phyloP scores from a whole-genome alignment of 2,797 vertebrate species.

The Hypotaenidia okinawae region DNA sequence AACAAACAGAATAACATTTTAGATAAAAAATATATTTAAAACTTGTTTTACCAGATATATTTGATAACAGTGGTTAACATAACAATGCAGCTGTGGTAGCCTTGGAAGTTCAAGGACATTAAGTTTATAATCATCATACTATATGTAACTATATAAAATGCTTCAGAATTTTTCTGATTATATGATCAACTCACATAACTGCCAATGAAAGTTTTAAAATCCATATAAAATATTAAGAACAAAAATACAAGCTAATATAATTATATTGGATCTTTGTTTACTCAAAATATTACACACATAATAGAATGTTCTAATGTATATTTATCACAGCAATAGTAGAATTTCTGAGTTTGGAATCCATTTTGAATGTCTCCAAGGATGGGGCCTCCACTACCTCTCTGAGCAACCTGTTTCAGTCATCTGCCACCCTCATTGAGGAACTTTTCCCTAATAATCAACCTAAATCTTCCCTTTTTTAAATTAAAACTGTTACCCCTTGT shows the following conservation, averaged over 20 bases:
- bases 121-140: neutral
- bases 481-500: too few species aligned
- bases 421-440: too few species aligned
- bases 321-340: neutral
- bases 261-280: rapidly evolving
- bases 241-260: neutral
- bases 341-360: neutral
- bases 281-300: neutral
- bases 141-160: neutral
- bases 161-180: neutral
- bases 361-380: neutral
- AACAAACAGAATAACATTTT: neutral
- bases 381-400: too few species aligned
- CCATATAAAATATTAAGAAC: neutral
- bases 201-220: neutral
- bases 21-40: neutral
- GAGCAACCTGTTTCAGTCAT: too few species aligned
- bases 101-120: neutral
- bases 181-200: neutral
- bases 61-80: neutral
- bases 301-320: neutral
- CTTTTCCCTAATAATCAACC: too few species aligned
- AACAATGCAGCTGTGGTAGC: neutral
- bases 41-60: neutral
- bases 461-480: too few species aligned